Evolutionary conservation across 2,888 invertebrate genomes (phyloP), one percentile per base, ranked within the genome.

Genomic region (Ochropleura plecta): DNA sequence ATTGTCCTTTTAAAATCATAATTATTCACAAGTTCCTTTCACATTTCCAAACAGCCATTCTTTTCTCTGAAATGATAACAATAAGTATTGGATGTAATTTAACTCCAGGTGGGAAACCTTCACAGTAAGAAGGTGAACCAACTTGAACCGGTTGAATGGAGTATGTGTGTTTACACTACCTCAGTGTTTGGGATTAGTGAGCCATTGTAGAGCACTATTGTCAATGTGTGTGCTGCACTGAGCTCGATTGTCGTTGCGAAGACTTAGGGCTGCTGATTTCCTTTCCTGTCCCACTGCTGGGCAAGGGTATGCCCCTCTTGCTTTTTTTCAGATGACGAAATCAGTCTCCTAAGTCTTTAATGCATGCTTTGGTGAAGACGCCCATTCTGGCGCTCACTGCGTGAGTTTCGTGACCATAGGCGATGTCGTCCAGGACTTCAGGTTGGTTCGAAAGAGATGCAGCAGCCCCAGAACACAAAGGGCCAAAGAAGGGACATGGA

Each of bases 131-230:
- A 60, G 18, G 68, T 18, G 12, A 78, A 82, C 86, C 67, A 51
- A 84, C 75, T 76, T 44, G 46, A 86, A 77, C 86, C 69, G 65
- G 90, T 87, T 85, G 9, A 69, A 86, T 85, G 84, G 75, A 74
- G 86, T 84, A 69, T 78, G 77, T 87, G 80, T 90, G 78, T 86
- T 87, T 78, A 82, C 71, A 85, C 73, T 75, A 60, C 76, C 69
- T 68, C 49, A n/a, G 60, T 88, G 89, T 85, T 90, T 86, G 71
- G 79, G 72, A 84, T 85, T 84, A 82, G 73, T 77, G 69, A 68
- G 75, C 79, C 79, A 81, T 85, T 88, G 86, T 90, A 75, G 73
- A 69, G 72, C 72, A 76, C 44, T 8, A 40, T 72, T 85, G 85
- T 44, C 12, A 44, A 44, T 89, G 88, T 89, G 89, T 79, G 83